Evolutionary conservation across 2,113 vertebrate genomes (phyloP).

Genomic region (Arizona elegans): DNA sequence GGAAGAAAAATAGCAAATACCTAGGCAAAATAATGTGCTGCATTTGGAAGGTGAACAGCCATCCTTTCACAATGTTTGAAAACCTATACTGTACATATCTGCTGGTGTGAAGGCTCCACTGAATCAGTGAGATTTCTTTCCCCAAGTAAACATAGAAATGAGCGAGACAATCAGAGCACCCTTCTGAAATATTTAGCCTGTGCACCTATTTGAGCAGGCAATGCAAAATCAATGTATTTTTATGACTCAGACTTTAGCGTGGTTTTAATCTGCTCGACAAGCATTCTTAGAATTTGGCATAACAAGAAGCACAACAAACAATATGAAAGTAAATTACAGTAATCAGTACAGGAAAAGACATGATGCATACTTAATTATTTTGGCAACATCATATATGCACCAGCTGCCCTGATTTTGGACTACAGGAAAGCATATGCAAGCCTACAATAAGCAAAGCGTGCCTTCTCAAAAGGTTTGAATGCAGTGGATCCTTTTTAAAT

Average conservation of each 20-base stretch:
- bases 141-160: background rate
- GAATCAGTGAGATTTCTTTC: background rate
- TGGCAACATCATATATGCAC: background rate
- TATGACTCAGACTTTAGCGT: background rate
- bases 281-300: background rate
- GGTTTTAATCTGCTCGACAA: background rate
- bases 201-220: background rate
- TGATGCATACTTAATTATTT: background rate
- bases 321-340: background rate
- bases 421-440: background rate
- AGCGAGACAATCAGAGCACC: background rate
- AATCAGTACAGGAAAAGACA: background rate
- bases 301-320: background rate
- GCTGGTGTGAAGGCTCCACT: background rate
- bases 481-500: background rate
- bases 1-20: background rate
- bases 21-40: background rate
- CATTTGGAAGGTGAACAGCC: background rate
- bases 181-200: background rate
- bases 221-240: background rate
- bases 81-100: background rate
- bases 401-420: background rate
- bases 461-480: background rate
- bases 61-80: background rate
- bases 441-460: background rate